Base-by-base conservation (phyloP, 2,113 vertebrate genomes). In the Ochotona curzoniae region DNA sequence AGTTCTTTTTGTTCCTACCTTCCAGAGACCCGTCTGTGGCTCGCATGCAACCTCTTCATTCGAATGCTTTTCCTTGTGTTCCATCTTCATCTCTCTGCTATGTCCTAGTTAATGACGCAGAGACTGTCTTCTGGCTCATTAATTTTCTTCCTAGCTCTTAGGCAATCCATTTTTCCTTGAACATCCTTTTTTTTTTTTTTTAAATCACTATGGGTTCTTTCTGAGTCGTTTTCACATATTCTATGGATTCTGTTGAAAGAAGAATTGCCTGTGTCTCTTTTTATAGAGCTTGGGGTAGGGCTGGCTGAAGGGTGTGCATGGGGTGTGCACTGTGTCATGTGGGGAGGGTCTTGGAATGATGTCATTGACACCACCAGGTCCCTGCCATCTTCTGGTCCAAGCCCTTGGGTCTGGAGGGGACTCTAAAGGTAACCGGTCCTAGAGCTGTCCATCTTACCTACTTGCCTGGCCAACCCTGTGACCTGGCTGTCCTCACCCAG, bases 111-210 rank as follows among this genome's bases (percentile, higher is more conserved):
- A 87, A 38, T n/a, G 82, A 38, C 67, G 79, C 71, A 81, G 51
- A 86, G 71, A 49, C 21, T 69, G 60, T 79, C 44, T 92, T 90
- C 73, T 17, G 47, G 54, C 51, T 84, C 86, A 90, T 90, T 81
- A 44, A 84, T 93, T 96, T 90, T 95, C 73, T 89, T 75, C 67
- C 86, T 73, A 61, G 47, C 63, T 81, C 8, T n/a, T 7, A 30
- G 54, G 30, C 6, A 15, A 66, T 67, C 30, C 44, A 9, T 73
- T 90, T 92, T 85, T 67, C 51, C 61, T 63, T 92, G 71, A 76
- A 73, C 75, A 30, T 51, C 63, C 64, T 79, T 80, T 57, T 63
- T 54, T 76, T 54, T 79, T 80, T 57, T 63, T 54, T 71, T n/a
- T n/a, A n/a, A 76, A 38, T 26, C 54, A 87, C 67, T 66, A 23